Evolutionary conservation across 2,797 vertebrate genomes (phyloP).

Genomic region (Enteromius fasciolatus): DNA sequence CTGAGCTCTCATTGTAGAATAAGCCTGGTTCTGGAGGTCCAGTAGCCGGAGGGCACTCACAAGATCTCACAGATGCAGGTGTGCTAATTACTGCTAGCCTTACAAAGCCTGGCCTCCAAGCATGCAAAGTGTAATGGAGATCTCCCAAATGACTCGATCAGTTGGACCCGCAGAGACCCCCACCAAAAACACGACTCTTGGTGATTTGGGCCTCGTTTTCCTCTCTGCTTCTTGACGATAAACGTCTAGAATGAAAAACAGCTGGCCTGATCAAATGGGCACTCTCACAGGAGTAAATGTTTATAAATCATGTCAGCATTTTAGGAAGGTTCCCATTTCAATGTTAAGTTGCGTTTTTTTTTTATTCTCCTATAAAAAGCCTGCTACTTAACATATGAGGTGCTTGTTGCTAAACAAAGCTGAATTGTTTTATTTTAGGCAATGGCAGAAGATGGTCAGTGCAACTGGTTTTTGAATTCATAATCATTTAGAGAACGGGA

Average conservation of each 20-base stretch:
- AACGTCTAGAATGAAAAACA: slow-evolving; percentile 75
- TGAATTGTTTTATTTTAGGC: slow-evolving; percentile 61
- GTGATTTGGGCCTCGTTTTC: slow-evolving; percentile 70
- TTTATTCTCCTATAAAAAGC: slow-evolving; percentile 61
- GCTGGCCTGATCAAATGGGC: slow-evolving; percentile 74
- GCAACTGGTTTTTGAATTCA: slow-evolving; percentile 27
- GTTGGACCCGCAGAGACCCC: slow-evolving; percentile 68
- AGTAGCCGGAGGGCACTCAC: slow-evolving; percentile 54
- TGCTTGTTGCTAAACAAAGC: slow-evolving; percentile 60
- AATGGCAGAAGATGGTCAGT: slow-evolving; percentile 17
- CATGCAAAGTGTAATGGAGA: slow-evolving; percentile 65
- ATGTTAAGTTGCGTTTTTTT: slow-evolving; percentile 21
- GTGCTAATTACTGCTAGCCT: slow-evolving; percentile 65
- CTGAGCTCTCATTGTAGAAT: slow-evolving; percentile 25
- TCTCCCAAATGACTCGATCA: slow-evolving; percentile 71
- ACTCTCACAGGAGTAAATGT: slow-evolving; percentile 66
- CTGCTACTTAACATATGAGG: slow-evolving; percentile 61
- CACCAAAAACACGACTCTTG: slow-evolving; percentile 59
- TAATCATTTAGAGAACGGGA: slow-evolving; percentile 36
- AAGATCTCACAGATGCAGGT: slow-evolving; percentile 66
- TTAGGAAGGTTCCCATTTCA: slow-evolving; percentile 63
- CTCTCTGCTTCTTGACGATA: slow-evolving; percentile 71
- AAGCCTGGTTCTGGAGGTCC: slow-evolving; percentile 52
- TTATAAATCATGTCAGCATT: slow-evolving; percentile 66
- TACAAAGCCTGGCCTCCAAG: slow-evolving; percentile 61